Evolutionary conservation across 1,140 invertebrate species (phyloP).

Genomic region (Drosophila rufa): DNA sequence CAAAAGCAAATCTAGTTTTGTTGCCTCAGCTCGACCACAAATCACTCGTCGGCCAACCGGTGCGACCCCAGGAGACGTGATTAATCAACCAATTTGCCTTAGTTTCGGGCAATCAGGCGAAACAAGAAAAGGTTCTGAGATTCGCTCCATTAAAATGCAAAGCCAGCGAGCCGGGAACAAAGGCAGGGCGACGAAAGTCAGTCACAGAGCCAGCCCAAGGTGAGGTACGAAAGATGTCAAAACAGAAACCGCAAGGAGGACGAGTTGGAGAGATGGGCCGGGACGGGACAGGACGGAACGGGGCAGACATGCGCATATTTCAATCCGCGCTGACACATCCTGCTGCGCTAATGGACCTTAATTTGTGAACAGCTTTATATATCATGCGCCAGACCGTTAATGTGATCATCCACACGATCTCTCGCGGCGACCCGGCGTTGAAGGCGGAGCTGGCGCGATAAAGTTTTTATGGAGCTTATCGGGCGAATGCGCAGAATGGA

Average conservation of each 20-base stretch:
- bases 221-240: slow-evolving; percentile 78
- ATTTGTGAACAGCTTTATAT: slow-evolving; percentile 84
- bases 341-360: slow-evolving; percentile 83
- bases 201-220: slow-evolving; percentile 18
- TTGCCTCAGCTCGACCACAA: slow-evolving; percentile 25
- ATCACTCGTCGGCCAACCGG: slow-evolving; percentile 6
- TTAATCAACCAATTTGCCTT: slow-evolving; percentile 73
- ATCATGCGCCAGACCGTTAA: slow-evolving; percentile 79
- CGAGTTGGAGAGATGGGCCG: slow-evolving; percentile 7
- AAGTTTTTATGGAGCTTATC: slow-evolving; percentile 77
- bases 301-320: slow-evolving; percentile 78
- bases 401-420: slow-evolving; percentile 83
- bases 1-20: background rate
- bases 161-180: slow-evolving; percentile 45
- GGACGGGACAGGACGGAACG: background rate
- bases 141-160: slow-evolving; percentile 79
- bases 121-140: slow-evolving; percentile 54
- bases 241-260: slow-evolving; percentile 74
- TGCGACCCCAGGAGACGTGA: slow-evolving; percentile 35
- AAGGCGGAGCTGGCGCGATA: slow-evolving; percentile 51
- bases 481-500: slow-evolving; percentile 45
- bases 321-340: slow-evolving; percentile 81
- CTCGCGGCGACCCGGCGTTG: slow-evolving; percentile 4
- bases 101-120: slow-evolving; percentile 54
- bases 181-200: slow-evolving; percentile 38